These are phyloP conservation scores for Proctacanthus coquilletti DNA, from an alignment of 1,140 invertebrate species.

Conservation along the genomic window DNA sequence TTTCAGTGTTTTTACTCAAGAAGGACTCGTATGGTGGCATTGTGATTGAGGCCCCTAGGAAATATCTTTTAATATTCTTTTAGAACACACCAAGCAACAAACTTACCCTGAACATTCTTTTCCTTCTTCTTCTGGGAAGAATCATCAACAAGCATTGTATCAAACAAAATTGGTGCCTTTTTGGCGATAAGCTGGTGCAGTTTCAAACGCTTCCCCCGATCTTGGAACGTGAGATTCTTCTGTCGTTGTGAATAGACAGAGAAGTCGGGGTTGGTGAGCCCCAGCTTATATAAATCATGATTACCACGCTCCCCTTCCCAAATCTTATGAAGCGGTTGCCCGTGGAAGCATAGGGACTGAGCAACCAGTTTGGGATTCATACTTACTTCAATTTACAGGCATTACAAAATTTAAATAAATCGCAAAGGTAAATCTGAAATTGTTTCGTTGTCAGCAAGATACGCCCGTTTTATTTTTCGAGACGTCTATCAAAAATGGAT, in stretches of 20 bases:
- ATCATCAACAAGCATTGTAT: conserved; percentile 37
- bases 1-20: conserved; percentile 31
- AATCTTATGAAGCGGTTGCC: conserved; percentile 66
- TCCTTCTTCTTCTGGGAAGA: neutral
- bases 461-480: neutral
- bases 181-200: conserved; percentile 69
- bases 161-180: conserved; percentile 54
- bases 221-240: conserved; percentile 60
- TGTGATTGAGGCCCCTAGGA: conserved; percentile 61
- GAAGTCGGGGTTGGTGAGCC: conserved; percentile 51
- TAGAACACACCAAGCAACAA: too few species aligned
- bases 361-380: conserved; percentile 35
- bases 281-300: conserved; percentile 47
- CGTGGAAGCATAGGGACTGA: conserved; percentile 65
- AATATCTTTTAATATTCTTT: conserved; percentile 23
- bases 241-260: conserved; percentile 59
- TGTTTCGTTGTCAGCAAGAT: neutral
- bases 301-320: conserved; percentile 68
- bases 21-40: conserved; percentile 78
- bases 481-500: too few species aligned
- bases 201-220: conserved; percentile 64
- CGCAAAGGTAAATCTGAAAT: neutral
- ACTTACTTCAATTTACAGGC: neutral
- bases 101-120: neutral
- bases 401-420: neutral